phyloP scores from a whole-genome alignment of 2,113 vertebrate species.

The Sylvietta virens region DNA sequence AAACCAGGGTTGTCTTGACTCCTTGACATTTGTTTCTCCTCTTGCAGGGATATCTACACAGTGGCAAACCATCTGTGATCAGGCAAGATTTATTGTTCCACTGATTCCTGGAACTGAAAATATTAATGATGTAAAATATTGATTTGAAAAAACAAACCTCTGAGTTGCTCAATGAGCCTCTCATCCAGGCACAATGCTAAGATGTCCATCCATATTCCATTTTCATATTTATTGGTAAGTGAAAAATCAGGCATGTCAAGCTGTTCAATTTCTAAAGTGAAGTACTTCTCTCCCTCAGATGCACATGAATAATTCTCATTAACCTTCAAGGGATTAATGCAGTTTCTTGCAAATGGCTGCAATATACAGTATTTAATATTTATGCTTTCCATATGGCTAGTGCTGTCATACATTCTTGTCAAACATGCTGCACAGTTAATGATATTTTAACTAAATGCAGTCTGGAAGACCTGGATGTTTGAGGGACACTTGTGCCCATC shows the following conservation, averaged over 20 bases:
- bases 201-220: slow-evolving; percentile 41
- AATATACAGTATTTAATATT: slow-evolving; percentile 69
- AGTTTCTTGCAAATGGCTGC: slow-evolving; percentile 69
- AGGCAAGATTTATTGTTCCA: slow-evolving; percentile 23
- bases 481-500: slow-evolving; percentile 35
- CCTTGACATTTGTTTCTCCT: background rate
- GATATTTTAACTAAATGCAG: slow-evolving; percentile 46
- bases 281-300: slow-evolving; percentile 66
- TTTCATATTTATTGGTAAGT: slow-evolving; percentile 59
- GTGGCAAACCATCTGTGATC: background rate
- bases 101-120: slow-evolving; percentile 47
- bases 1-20: background rate
- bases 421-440: slow-evolving; percentile 55
- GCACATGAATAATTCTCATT: slow-evolving; percentile 71
- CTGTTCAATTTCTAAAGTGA: slow-evolving; percentile 58
- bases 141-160: slow-evolving; percentile 46
- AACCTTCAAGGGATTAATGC: slow-evolving; percentile 69
- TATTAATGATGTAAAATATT: slow-evolving; percentile 61
- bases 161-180: background rate
- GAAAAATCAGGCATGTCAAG: slow-evolving; percentile 66
- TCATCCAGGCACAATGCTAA: background rate
- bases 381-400: slow-evolving; percentile 67
- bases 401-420: slow-evolving; percentile 64
- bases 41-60: background rate
- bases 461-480: background rate